Conservation (phyloP, 1,140 invertebrate genomes). For the Lordiphosa stackelbergi region DNA sequence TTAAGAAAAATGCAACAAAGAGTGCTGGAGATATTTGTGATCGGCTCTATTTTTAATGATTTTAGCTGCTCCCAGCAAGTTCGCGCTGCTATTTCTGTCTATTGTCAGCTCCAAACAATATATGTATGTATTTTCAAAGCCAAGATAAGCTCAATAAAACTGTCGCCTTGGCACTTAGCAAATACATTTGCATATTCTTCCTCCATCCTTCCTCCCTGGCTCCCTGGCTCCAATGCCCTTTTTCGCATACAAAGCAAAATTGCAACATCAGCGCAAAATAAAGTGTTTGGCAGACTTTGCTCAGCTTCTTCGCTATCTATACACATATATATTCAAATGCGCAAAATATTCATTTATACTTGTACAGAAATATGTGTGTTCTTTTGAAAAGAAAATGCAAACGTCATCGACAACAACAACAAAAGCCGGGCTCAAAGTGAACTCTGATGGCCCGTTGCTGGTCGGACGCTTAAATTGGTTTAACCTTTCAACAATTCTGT, state of each 20-base stretch:
- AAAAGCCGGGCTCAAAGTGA: slow-evolving; percentile 32
- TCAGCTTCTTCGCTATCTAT: slow-evolving; percentile 1
- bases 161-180: slow-evolving; percentile 69
- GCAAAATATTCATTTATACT: slow-evolving; percentile 63
- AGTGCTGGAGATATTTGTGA: no score
- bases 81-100: slow-evolving; percentile 1
- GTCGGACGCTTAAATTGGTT: slow-evolving; percentile 44
- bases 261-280: slow-evolving; percentile 68
- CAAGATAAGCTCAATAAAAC: slow-evolving; percentile 71
- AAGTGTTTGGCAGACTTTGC: slow-evolving; percentile 49
- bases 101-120: slow-evolving; percentile 1
- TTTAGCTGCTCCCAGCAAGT: no score
- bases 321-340: slow-evolving; percentile 58
- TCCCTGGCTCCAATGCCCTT: neutral
- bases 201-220: neutral
- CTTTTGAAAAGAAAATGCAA: slow-evolving; percentile 57
- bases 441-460: slow-evolving; percentile 24
- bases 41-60: no score
- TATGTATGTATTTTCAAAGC: slow-evolving; percentile 16
- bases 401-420: slow-evolving; percentile 58
- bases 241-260: slow-evolving; percentile 41
- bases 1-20: neutral
- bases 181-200: slow-evolving; percentile 59
- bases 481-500: slow-evolving; percentile 49
- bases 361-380: neutral